These are phyloP conservation scores for Takifugu bimaculatus DNA, from an alignment of 2,113 vertebrate species.

Conservation along the genomic window DNA sequence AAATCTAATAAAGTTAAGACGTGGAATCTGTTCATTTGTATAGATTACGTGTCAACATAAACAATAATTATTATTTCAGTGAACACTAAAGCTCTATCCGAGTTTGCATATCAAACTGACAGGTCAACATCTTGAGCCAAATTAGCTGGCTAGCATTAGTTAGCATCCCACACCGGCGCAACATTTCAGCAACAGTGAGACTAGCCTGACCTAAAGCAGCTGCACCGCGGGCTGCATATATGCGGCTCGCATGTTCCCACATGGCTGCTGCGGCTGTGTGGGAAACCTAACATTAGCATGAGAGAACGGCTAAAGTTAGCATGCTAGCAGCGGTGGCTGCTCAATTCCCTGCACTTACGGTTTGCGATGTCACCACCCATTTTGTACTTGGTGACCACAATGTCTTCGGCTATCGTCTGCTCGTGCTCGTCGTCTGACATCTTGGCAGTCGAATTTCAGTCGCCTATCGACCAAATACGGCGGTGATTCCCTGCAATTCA, in stretches of 20 bases:
- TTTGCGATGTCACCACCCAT: constrained; percentile 94
- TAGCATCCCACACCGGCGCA: constrained; percentile 10
- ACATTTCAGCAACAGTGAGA: not conserved
- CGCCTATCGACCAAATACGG: constrained; percentile 7
- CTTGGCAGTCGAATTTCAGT: constrained; percentile 49
- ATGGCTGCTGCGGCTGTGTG: constrained; percentile 45
- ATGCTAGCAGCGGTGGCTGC: not conserved
- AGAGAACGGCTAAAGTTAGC: not conserved
- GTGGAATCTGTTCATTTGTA: too few relatives aligned
- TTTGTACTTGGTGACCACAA: constrained; percentile 95
- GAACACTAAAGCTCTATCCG: too few relatives aligned
- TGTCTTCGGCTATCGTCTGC: constrained; percentile 90
- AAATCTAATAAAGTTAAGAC: too few relatives aligned
- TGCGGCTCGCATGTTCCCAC: constrained; percentile 44
- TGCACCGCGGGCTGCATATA: constrained; percentile 24
- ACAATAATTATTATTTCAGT: too few relatives aligned
- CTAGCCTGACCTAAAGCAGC: not conserved
- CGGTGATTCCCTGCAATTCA: not conserved
- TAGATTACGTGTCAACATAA: too few relatives aligned
- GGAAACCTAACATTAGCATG: constrained; percentile 7
- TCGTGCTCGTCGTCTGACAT: constrained; percentile 87
- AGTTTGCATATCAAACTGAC: not conserved
- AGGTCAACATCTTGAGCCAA: constrained; percentile 6
- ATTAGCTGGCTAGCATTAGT: not conserved
- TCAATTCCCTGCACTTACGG: constrained; percentile 73